Base-by-base conservation (phyloP, 2,797 vertebrate species). In the Crenuchus spilurus region DNA sequence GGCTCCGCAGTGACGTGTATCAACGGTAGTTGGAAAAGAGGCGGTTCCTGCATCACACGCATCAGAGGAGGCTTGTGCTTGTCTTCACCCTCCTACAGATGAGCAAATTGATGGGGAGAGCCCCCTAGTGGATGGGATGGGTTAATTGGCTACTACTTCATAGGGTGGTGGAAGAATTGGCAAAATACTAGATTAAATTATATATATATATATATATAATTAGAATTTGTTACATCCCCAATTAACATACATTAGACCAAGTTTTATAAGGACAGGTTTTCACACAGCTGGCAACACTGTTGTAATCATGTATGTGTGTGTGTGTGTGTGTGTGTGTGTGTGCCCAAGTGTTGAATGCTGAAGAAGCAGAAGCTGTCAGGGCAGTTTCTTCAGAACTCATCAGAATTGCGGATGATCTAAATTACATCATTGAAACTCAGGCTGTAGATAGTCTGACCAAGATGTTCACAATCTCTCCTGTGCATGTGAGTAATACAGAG, bases 331-430 rank as follows among this genome's bases (percentile, higher is more conserved):
- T 55, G 2, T 11, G 4, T 76, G 2, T 78, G 5, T 66, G 9
- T 49, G 51, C n/a, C n/a, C n/a, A n/a, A n/a, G n/a, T 24, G 90
- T 90, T 39, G 22, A 60, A 84, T 80, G 57, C 1, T 3, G 83
- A 6, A 11, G 77, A 80, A 7, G 87, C 31, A 6, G 80, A 7
- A 1, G 80, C 54, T 6, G 0, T 87, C 8, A 85, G 68, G 14
- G 78, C 67, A 1, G 58, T 93, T 10, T 89, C 88, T 24, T 76
- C 65, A 0, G 84, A 52, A 0, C 75, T 94, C 26, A 88, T 83
- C 20, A 75, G 78, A 1, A 91, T 94, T 2, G 92, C 91, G 4
- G 88, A 82, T 16, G 84, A 82, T 30, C 13, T 94, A 9, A 83
- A 93, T 52, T 52, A 54, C 0, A 46, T 6, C 0, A 16, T 89